A percentile compares a stretch with the other conserved stretches of the same genome.
Conservation (phyloP, 2,888 invertebrate species). For the Troides helena region DNA sequence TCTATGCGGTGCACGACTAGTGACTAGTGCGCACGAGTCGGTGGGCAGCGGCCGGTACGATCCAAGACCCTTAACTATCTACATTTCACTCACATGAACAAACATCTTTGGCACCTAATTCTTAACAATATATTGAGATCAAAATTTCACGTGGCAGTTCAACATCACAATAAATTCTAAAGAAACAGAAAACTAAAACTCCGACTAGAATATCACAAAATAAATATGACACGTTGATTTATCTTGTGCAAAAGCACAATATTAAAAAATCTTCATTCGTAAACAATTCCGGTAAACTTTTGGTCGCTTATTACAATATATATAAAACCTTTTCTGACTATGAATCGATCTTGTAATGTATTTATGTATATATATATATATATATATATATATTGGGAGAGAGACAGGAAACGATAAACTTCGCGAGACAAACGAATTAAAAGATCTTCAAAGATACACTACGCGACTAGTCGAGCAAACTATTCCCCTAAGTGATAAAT, state of each 20-base stretch:
- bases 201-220: constrained; percentile 19
- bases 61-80: constrained; percentile 29
- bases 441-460: neutral
- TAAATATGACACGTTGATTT: constrained; percentile 14
- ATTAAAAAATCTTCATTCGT: neutral
- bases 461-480: neutral
- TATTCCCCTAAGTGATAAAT: too few relatives aligned
- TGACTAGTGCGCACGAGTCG: neutral
- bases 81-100: constrained; percentile 34
- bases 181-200: constrained; percentile 19
- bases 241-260: neutral
- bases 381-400: constrained; percentile 3
- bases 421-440: neutral
- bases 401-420: neutral
- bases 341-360: constrained; percentile 25
- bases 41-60: constrained; percentile 4
- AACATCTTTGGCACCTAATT: constrained; percentile 41
- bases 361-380: constrained; percentile 4
- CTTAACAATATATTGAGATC: constrained; percentile 37
- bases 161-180: constrained; percentile 29
- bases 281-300: constrained; percentile 7
- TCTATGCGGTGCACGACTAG: neutral
- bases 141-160: constrained; percentile 21
- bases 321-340: constrained; percentile 25
- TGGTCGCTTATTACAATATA: constrained; percentile 2